phyloP scores from a whole-genome alignment of 2,888 invertebrate species.

The Sminthurinus aureus region DNA sequence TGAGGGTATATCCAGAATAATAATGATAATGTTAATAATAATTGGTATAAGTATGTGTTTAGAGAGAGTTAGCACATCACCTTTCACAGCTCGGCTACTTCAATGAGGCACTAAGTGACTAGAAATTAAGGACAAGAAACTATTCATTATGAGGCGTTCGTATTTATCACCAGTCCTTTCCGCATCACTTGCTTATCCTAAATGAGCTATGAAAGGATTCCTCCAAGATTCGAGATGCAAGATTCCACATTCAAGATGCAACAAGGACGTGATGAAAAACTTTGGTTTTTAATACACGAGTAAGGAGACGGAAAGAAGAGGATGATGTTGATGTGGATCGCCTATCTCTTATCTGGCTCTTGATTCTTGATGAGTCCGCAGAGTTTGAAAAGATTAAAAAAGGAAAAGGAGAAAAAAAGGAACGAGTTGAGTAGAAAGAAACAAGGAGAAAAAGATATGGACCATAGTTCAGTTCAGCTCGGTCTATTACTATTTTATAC shows the following conservation, averaged over 20 bases:
- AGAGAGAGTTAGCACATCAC: slow-evolving; percentile 6
- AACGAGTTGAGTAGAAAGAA: not conserved
- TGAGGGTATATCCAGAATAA: not conserved
- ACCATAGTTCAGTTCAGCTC: too few relatives aligned
- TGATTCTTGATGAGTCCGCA: not conserved
- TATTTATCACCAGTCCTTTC: slow-evolving; percentile 29
- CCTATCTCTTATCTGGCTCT: not conserved
- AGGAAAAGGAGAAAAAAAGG: not conserved
- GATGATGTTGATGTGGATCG: slow-evolving; percentile 29
- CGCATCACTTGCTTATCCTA: slow-evolving; percentile 29
- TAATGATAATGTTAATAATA: not conserved
- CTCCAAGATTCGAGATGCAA: not conserved
- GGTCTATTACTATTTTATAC: too few relatives aligned
- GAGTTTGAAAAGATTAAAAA: not conserved
- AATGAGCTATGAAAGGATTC: slow-evolving; percentile 33
- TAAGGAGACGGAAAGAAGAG: slow-evolving; percentile 26
- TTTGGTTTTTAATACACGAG: slow-evolving; percentile 26
- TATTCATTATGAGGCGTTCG: slow-evolving; percentile 32
- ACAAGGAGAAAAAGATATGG: not conserved
- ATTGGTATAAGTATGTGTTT: not conserved
- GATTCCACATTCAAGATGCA: not conserved
- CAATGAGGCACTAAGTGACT: slow-evolving; percentile 33
- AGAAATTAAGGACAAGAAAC: slow-evolving; percentile 32
- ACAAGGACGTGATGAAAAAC: not conserved
- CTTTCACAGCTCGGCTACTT: slow-evolving; percentile 33